Evolutionary conservation across 2,113 vertebrate species (phyloP), one percentile per base, ranked within the genome.

Genomic region (Panurus biarmicus): DNA sequence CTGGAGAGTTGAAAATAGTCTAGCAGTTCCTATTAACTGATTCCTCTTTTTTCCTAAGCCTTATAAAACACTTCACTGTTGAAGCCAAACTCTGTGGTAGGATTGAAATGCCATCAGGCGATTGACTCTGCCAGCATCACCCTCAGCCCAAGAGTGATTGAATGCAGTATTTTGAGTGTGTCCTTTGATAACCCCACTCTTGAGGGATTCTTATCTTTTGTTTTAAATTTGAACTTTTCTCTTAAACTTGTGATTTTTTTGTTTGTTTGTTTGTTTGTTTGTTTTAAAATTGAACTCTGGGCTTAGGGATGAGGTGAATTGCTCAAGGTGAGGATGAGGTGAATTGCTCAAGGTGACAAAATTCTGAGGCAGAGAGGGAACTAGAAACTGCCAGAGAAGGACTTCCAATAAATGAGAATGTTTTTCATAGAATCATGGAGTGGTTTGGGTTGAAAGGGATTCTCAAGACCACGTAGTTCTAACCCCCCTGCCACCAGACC

Each of bases 381-480:
- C 10, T 28, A 40, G 74, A 66, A 54, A 2, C 9, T 66, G 22
- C 22, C 35, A 31, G 66, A 26, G 38, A 67, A 51, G 13, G 40
- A 28, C 42, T 87, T 56, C 6, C 16, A 80, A 20, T 62, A 28
- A 36, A 33, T 24, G 17, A 26, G 3, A 29, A 12, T 12, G 26
- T 71, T 65, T 67, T 61, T 38, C 47, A 13, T 7, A 15, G 50
- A 57, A 10, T 35, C 31, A 18, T 12, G 35, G 35, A 14, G 12
- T 12, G 14, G 9, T 79, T 79, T 57, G 50, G 14, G 7, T 48
- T 26, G 35, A 42, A 22, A 35, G 74, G 21, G 14, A 64, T n/a
- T n/a, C 33, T 61, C 47, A 54, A 47, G 12, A 47, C 19, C 29
- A 54, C 0, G 0, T 2, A 28, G 8, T 24, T 70, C 38, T n/a